Evolutionary conservation across 2,888 invertebrate genomes (phyloP).

Genomic region (Dysmachus trigonus): DNA sequence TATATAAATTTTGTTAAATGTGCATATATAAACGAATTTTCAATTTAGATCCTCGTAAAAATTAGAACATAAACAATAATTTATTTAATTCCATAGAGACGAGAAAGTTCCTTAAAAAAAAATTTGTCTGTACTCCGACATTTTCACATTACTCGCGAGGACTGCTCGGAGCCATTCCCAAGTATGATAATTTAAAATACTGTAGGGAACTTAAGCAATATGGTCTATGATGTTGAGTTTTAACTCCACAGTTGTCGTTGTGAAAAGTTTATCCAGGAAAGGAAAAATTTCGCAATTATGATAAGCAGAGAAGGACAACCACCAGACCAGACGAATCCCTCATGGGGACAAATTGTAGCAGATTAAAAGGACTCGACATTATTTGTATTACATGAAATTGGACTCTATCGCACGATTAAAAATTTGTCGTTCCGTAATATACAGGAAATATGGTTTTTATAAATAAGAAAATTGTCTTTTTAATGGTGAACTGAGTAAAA

Average conservation of each 20-base stretch:
- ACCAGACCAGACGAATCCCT: background rate
- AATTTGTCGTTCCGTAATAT: no score
- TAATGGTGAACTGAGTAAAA: no score
- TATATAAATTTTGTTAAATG: no score
- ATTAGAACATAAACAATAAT: background rate
- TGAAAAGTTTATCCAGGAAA: background rate
- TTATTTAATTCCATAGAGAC: background rate
- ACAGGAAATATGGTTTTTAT: no score
- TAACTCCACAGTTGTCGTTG: background rate
- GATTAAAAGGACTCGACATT: background rate
- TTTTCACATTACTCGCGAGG: background rate
- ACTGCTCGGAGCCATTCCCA: background rate
- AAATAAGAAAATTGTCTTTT: no score
- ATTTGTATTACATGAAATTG: no score
- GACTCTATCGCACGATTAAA: no score
- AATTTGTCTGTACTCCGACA: background rate
- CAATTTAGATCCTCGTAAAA: no score
- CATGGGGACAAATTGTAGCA: background rate
- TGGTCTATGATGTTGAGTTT: background rate
- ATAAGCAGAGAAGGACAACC: background rate
- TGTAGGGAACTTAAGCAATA: background rate
- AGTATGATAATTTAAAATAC: background rate
- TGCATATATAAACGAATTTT: no score
- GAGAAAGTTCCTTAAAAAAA: background rate
- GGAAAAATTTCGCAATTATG: background rate